Evolutionary conservation across 2,113 vertebrate genomes (phyloP), one percentile per base, ranked within the genome.

Genomic region (Atrichornis clamosus): DNA sequence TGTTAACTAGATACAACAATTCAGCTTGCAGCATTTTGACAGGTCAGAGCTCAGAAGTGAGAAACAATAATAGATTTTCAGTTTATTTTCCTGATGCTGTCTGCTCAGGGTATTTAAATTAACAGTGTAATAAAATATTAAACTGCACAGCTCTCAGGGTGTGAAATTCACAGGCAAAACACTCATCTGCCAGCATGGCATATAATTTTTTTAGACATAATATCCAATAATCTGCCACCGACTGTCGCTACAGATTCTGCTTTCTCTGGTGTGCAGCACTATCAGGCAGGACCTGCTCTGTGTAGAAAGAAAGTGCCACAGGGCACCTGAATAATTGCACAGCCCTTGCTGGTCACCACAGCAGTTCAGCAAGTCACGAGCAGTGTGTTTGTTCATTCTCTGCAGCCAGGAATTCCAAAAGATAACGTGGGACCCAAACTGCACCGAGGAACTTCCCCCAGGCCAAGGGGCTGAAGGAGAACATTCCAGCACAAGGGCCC

Each of bases 111-210:
- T 72, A 81, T 96, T 96, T 76, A 91, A 96, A 95, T 91, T 79
- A 96, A 95, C 58, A 74, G 84, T 7, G 1, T 11, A 58, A 94
- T 97, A 82, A 97, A 97, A 96, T 96, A 97, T 97, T 97, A 68
- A 97, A 64, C 23, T 18, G 78, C 65, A 69, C 69, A 91, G 74
- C 84, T 95, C 95, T 82, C 94, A 22, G 77, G 90, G 95, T 97
- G 97, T 97, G 95, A 97, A 96, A 95, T 86, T 70, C 95, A 78
- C 94, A 83, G 63, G 93, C 75, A 75, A 90, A 88, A 90, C 91
- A 64, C 83, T 73, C 95, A 96, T 96, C 96, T 93, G 83, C 91
- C 94, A 93, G 75, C 14, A 68, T 0, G 18, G 86, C 91, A 95
- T 82, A 73, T 93, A 84, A 97, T 97, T 92, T 97, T 97, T 97